Base-by-base conservation (phyloP, 1,140 invertebrate species). In the Trichogramma pretiosum region DNA sequence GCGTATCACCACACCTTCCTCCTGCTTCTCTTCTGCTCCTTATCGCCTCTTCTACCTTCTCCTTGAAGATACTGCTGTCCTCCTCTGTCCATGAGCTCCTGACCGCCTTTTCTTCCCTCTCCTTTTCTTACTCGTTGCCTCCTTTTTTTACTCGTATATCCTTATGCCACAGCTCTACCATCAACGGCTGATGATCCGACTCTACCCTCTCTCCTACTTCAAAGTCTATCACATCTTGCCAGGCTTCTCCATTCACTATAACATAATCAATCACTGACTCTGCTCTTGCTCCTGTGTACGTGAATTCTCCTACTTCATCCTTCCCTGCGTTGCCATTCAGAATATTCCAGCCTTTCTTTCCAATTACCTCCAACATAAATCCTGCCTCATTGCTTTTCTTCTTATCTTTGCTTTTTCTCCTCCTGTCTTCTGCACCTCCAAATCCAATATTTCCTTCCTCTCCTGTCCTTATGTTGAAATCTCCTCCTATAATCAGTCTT, bases 241-340 rank as follows among this genome's bases (percentile, higher is more conserved):
- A 1, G 3, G 17, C 17, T 23, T 41, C 33, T n/a, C 41, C 41
- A 18, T 49, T 41, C 5, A 10, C 34, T 8, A 48, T 32, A 13
- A 44, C 34, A 45, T 50, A 54, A 14, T 54, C 52, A 5, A 54
- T 54, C 1, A 54, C 47, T 33, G 52, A 48, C 8, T 34, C 33
- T 13, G 47, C 47, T 36, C 30, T 44, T 21, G 17, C 46, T n/a
- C 51, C 41, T 36, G 49, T 17, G 23, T 42, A 46, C 16, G 53
- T 51, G 22, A 36, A 54, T 32, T 54, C 41, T 2, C 45, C 45
- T 26, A 50, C 38, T 17, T 50, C 38, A 26, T 54, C 52, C 19
- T 47, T 43, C 19, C 10, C 13, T 1, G 1, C 13, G 11, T 9
- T 14, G 5, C 52, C 47, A 32, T 54, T 54, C 11, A 50, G 16